Evolutionary conservation across 2,797 vertebrate genomes (phyloP).

Genomic region (Gallinago solitaria): DNA sequence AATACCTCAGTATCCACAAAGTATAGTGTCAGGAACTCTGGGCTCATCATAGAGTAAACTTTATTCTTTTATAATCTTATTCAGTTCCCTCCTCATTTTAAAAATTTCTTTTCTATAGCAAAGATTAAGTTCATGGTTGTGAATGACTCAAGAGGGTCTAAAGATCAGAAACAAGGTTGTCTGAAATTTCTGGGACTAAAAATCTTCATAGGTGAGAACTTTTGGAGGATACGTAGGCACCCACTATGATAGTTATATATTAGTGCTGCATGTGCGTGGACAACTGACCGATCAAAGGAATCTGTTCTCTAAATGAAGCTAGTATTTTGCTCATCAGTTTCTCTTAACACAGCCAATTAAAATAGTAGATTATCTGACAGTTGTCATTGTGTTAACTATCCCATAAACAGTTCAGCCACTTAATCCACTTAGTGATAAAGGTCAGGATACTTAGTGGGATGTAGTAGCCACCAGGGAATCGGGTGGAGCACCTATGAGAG

Average conservation of each 20-base stretch:
- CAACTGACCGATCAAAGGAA: not conserved
- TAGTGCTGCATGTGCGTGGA: fast-evolving
- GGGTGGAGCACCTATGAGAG: not conserved
- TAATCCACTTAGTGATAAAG: not conserved
- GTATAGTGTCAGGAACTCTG: not conserved
- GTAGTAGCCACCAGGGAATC: not conserved
- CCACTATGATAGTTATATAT: fast-evolving
- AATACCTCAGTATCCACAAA: constrained; percentile 13
- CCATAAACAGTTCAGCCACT: not conserved
- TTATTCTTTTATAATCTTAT: not conserved
- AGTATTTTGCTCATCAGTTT: not conserved
- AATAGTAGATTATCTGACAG: not conserved
- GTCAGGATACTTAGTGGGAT: too few species aligned
- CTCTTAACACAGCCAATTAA: not conserved
- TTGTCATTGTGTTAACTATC: not conserved
- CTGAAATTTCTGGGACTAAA: not conserved
- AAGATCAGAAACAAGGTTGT: not conserved
- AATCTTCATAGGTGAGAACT: not conserved
- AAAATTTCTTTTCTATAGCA: not conserved
- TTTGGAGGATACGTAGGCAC: not conserved
- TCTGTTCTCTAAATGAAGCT: not conserved
- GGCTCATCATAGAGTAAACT: not conserved
- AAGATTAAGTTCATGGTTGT: not conserved
- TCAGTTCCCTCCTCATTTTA: not conserved
- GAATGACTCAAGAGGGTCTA: not conserved